Base-by-base conservation (phyloP, 53 echinoderm and acorn worm species). In the Paelopatides confundens region DNA sequence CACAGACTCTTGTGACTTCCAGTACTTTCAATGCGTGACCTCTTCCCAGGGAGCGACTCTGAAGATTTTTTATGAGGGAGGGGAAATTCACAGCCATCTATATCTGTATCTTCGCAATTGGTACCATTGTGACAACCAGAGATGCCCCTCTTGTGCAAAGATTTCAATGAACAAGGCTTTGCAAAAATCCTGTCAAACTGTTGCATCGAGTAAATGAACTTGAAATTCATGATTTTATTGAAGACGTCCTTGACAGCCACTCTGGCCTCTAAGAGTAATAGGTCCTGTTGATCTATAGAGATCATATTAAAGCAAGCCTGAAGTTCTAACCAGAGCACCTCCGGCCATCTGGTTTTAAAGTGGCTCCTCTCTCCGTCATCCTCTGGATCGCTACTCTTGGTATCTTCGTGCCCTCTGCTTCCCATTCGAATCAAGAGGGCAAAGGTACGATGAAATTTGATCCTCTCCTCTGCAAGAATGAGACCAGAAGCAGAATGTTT, bases 241-340 rank as follows among this genome's bases (percentile, higher is more conserved):
- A 92, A 85, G 46, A 98, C 81, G 23, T 88, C 90, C 0, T 54
- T 50, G 26, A 85, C 89, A 63, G 82, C 82, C 77, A 89, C 90
- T 53, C 98, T 89, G 1, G 77, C 83, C 10, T 93, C 90, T 2
- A 92, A 31, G 36, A 98, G 85, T n/a, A 76, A 36, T 14, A 62
- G 24, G 71, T 98, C 98, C 66, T 95, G 94, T 66, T 92, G 78
- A 31, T 91, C 88, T 90, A 98, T 95, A 26, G 88, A 82, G 23
- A 90, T 39, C 35, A 88, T 69, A 48, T 92, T 95, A 23, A 92
- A 87, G 76, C 86, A 95, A 12, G 98, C 98, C 63, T 94, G 92
- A 68, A 98, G 87, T 76, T 91, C 97, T 36, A 98, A 82, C 98
- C 98, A 98, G 43, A 98, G 54, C 2, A 98, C 76, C 33, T 95